These are phyloP conservation scores for Eurosta solidaginis DNA, from an alignment of 1,140 invertebrate genomes.

Conservation along the genomic window DNA sequence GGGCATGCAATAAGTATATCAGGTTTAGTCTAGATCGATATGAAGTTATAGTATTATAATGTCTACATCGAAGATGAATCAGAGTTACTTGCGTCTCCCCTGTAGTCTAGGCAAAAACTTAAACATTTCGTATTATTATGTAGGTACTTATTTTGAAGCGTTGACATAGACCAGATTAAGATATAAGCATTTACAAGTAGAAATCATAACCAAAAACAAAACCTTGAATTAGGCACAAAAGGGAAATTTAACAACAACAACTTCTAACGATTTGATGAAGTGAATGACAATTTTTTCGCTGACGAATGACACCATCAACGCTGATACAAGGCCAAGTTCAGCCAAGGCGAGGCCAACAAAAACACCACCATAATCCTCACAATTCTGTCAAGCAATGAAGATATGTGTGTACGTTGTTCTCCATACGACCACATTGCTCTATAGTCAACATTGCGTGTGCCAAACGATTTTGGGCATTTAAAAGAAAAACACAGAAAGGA, in stretches of 20 bases:
- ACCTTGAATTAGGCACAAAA: not conserved
- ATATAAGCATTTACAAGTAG: not conserved
- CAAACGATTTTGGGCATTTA: not conserved
- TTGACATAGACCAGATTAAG: no score
- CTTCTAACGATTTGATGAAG: not conserved
- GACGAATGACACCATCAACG: not conserved
- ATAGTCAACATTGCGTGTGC: not conserved
- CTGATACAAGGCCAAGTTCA: slow-evolving; percentile 53
- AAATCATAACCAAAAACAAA: not conserved
- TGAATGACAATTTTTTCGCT: not conserved
- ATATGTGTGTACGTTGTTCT: not conserved
- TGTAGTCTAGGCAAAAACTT: no score
- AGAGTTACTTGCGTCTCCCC: no score
- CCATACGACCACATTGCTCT: not conserved
- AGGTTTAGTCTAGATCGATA: no score
- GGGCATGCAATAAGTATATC: no score
- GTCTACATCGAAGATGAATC: no score
- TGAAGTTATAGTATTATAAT: no score
- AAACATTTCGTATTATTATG: no score
- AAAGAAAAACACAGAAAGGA: not conserved
- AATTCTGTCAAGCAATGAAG: not conserved
- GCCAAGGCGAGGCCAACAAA: slow-evolving; percentile 51
- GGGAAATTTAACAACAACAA: not conserved
- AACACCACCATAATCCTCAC: not conserved
- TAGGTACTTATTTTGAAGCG: no score